A percentile compares a stretch with the other conserved stretches of the same genome.
Conservation (phyloP, 2,113 vertebrate species). For the Myrmecobius fasciatus region DNA sequence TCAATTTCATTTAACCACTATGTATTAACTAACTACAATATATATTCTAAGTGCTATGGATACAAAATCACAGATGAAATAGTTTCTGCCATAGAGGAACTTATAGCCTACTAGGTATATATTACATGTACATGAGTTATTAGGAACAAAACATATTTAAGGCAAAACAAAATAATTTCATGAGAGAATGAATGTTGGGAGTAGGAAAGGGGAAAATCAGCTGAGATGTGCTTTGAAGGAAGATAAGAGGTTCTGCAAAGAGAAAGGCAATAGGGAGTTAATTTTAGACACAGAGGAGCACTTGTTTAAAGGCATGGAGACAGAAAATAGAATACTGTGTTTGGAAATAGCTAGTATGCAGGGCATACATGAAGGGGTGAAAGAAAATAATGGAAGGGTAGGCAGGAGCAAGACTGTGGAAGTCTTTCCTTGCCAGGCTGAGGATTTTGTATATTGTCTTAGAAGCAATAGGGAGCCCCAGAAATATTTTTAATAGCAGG, state of each 20-base stretch:
- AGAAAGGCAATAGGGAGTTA: not conserved
- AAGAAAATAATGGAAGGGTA: not conserved
- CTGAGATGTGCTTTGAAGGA: not conserved
- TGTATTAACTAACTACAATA: not conserved
- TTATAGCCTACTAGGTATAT: not conserved
- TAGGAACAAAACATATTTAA: not conserved
- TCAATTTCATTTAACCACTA: not conserved
- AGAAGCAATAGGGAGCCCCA: not conserved
- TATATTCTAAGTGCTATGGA: not conserved
- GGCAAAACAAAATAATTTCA: not conserved
- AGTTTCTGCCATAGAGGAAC: not conserved
- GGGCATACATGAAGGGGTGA: not conserved
- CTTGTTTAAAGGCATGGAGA: not conserved
- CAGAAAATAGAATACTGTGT: not conserved
- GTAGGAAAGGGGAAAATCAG: not conserved
- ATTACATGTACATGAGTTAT: not conserved
- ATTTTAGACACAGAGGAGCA: not conserved
- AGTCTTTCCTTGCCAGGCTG: not conserved
- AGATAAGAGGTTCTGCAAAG: not conserved
- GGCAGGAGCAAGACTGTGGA: not conserved
- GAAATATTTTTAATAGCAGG: not conserved
- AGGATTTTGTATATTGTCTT: not conserved
- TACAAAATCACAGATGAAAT: not conserved
- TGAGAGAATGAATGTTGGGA: not conserved
- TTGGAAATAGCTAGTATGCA: not conserved